Conservation (phyloP, 1,140 invertebrate species). For the Brachionus sp. region DNA sequence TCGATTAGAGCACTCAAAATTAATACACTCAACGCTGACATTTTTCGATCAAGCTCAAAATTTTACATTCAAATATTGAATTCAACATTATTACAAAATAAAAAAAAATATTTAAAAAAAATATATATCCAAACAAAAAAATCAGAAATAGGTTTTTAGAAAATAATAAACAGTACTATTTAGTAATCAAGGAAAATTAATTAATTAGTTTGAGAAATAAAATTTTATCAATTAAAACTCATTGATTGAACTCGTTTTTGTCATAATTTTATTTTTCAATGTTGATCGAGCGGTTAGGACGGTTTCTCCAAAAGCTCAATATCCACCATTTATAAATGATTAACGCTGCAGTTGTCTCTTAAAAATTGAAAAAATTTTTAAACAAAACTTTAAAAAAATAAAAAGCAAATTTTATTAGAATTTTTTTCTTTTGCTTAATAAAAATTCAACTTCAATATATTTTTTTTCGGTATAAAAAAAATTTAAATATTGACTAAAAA, state of each 20-base stretch:
- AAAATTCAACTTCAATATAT: no score
- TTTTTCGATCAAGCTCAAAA: neutral
- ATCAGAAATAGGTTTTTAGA: neutral
- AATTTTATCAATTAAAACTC: constrained; percentile 11
- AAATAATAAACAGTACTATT: neutral
- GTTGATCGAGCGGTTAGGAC: neutral
- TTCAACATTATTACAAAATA: neutral
- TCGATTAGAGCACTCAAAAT: neutral
- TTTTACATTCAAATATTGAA: neutral
- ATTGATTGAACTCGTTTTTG: neutral
- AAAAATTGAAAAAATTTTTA: no score
- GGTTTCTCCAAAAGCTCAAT: neutral
- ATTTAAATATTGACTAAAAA: no score
- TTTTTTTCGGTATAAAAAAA: no score
- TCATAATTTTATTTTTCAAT: neutral
- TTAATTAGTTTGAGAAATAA: neutral
- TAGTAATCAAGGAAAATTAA: neutral
- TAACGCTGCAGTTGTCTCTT: neutral
- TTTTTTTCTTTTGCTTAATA: no score
- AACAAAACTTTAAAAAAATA: no score
- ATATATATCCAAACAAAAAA: neutral
- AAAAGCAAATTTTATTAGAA: no score
- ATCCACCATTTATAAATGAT: neutral
- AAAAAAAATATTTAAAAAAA: neutral
- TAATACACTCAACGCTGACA: neutral